phyloP scores from a whole-genome alignment of 2,113 vertebrate genomes.

The Barnardius zonarius region DNA sequence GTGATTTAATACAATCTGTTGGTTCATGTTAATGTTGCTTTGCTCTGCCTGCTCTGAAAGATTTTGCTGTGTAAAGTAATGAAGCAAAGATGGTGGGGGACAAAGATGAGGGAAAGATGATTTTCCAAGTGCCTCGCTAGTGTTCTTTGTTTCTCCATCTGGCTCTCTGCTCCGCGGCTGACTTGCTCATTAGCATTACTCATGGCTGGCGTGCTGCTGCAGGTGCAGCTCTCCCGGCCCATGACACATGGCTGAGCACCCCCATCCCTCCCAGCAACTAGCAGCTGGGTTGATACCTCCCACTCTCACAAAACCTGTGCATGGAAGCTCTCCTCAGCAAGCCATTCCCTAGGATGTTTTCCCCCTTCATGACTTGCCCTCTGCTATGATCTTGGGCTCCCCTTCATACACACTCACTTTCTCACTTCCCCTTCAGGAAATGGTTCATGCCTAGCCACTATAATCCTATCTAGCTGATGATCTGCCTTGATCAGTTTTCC shows the following conservation, averaged over 20 bases:
- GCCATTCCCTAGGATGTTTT: neutral
- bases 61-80: neutral
- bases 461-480: conserved; percentile 15
- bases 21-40: neutral
- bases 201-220: neutral
- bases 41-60: neutral
- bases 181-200: neutral
- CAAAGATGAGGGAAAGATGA: neutral
- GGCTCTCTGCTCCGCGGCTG: neutral
- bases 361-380: neutral
- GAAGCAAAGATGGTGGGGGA: neutral
- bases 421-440: neutral
- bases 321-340: neutral
- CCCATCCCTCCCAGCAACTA: neutral
- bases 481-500: neutral
- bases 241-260: neutral
- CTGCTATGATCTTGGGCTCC: neutral
- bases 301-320: neutral
- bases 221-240: conserved; percentile 38
- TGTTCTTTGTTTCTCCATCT: conserved; percentile 26
- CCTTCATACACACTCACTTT: neutral
- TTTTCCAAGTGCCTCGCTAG: neutral
- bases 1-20: neutral
- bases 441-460: neutral
- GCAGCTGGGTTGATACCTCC: neutral